phyloP scores from a whole-genome alignment of 2,888 invertebrate genomes.

The Lasius platythorax region DNA sequence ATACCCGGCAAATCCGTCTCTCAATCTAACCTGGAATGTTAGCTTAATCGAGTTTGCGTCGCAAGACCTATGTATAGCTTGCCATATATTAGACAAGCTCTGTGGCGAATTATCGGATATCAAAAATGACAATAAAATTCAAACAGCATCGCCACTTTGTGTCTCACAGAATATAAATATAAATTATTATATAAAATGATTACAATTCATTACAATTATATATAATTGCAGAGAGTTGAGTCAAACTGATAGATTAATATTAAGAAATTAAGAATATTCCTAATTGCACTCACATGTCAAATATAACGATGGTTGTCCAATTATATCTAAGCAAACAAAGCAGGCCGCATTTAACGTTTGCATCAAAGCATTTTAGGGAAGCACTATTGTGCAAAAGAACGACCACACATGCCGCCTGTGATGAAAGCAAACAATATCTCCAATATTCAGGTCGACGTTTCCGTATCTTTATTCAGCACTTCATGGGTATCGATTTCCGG shows the following conservation, averaged over 20 bases:
- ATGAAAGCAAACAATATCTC: constrained; percentile 44
- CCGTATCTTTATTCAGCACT: constrained; percentile 45
- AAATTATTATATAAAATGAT: neutral
- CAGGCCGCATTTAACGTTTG: constrained; percentile 13
- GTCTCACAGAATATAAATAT: neutral
- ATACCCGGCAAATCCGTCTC: constrained; percentile 25
- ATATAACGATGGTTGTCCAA: constrained; percentile 11
- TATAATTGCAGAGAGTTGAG: neutral
- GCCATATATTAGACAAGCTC: constrained; percentile 18
- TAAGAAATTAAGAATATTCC: neutral
- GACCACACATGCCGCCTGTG: neutral
- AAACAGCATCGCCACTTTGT: neutral
- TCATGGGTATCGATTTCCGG: constrained; percentile 27
- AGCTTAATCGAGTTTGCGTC: constrained; percentile 66
- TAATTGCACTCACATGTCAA: neutral
- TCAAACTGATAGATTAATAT: neutral
- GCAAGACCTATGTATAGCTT: constrained; percentile 51
- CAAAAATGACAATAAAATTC: constrained; percentile 24
- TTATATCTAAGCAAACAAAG: constrained; percentile 26
- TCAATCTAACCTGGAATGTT: constrained; percentile 46
- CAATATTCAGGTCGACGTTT: constrained; percentile 47
- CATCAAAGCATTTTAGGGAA: neutral
- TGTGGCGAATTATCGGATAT: constrained; percentile 37
- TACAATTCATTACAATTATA: neutral
- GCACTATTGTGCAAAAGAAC: constrained; percentile 4